Conservation (phyloP, 30 jellyfish, hydroid and myxozoan genomes). For the Aurelia sp. region DNA sequence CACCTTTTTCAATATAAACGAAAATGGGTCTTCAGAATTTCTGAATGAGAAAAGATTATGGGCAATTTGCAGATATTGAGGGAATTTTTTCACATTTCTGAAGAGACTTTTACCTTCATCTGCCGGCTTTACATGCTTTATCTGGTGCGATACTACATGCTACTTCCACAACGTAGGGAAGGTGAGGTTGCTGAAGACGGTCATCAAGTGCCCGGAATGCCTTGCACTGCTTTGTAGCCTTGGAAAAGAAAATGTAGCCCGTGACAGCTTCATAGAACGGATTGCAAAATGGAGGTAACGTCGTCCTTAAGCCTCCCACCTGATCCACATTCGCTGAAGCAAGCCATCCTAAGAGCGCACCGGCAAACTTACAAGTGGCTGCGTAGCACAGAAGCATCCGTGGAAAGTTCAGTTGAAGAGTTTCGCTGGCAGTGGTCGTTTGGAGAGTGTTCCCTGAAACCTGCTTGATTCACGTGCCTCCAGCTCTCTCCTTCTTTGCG, state of each 20-base stretch:
- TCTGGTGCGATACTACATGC: conserved; percentile 49
- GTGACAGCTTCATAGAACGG: conserved; percentile 22
- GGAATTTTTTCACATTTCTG: conserved; percentile 12
- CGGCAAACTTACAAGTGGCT: conserved; percentile 51
- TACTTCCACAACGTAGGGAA: conserved; percentile 37
- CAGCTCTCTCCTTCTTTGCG: conserved; percentile 63
- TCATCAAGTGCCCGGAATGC: conserved; percentile 28
- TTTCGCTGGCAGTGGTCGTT: conserved; percentile 52
- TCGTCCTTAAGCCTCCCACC: conserved; percentile 59
- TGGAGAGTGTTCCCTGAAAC: conserved; percentile 3
- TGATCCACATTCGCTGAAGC: conserved; percentile 48
- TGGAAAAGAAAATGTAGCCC: conserved; percentile 13
- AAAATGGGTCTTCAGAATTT: conserved; percentile 25
- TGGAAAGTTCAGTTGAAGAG: conserved; percentile 25
- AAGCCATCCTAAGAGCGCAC: conserved; percentile 61
- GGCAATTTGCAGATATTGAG: conserved; percentile 44
- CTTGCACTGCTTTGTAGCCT: conserved; percentile 36
- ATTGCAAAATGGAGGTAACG: conserved; percentile 28
- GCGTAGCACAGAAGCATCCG: conserved; percentile 34
- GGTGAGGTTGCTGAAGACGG: conserved; percentile 35
- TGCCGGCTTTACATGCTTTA: conserved; percentile 43
- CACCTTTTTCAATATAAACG: conserved; percentile 29
- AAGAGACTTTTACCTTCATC: conserved; percentile 20
- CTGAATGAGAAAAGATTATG: conserved; percentile 21
- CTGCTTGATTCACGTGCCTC: conserved; percentile 61